Evolutionary conservation across 1,140 invertebrate species (phyloP), one percentile per base, ranked within the genome.

Genomic region (Phymastichus coffea): DNA sequence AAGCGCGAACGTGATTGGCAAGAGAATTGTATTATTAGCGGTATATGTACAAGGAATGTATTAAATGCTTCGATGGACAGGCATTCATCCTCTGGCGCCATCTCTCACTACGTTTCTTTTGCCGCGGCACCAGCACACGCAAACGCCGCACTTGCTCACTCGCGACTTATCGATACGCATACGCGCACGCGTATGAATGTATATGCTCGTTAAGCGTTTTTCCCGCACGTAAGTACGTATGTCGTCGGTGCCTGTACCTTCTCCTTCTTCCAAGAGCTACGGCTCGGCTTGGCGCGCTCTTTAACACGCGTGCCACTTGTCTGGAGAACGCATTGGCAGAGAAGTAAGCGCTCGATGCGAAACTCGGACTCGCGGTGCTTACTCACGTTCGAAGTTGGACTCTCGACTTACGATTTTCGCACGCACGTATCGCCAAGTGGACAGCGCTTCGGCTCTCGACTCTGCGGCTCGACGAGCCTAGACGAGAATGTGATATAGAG

Each of bases 11-110:
- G n/a, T n/a, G n/a, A n/a, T n/a, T n/a, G n/a, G n/a, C n/a, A n/a
- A n/a, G n/a, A n/a, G n/a, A n/a, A n/a, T n/a, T n/a, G n/a, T n/a
- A n/a, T n/a, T n/a, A n/a, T 20, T 44, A 12, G 9, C 17, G 2
- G 17, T 12, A 33, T 22, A 33, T 20, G 12, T 22, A 33, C 23
- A n/a, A n/a, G n/a, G n/a, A n/a, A n/a, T n/a, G n/a, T n/a, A n/a
- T n/a, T n/a, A n/a, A n/a, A n/a, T 12, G 17, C 6, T 35, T 44
- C 12, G 37, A 20, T 3, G 15, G 40, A 46, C 53, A 46, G 47
- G 44, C 35, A 56, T 46, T 38, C 41, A 57, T 57, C 55, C 46
- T 49, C 46, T 57, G 46, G 55, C 46, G 55, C 55, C 55, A 57
- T 57, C 55, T 57, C 33, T 47, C 46, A 41, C 23, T n/a, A 46